Base-by-base conservation (phyloP, 2,888 invertebrate genomes). In the Xiphydria camelus region DNA sequence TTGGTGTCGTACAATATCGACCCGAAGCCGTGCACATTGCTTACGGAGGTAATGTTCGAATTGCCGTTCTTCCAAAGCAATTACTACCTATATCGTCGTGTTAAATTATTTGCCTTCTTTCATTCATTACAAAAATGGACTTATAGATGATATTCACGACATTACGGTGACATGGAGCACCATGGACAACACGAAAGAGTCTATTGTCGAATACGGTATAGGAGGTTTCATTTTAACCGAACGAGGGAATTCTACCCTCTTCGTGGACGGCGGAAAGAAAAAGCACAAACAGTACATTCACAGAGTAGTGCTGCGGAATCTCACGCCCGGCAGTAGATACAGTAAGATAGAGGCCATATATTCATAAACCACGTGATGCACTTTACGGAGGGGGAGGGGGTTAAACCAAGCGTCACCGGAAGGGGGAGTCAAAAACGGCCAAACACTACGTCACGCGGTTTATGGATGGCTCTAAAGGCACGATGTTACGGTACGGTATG, bases 111-210 rank as follows among this genome's bases (percentile, higher is more conserved):
- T n/a, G n/a, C n/a, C n/a, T n/a, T n/a, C n/a, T n/a, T n/a, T n/a
- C n/a, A n/a, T n/a, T n/a, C n/a, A n/a, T n/a, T n/a, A n/a, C n/a
- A n/a, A n/a, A n/a, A 10, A 15, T 19, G 15, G n/a, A 23, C 34
- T 41, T 20, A 12, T 73, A 87, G 85, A 85, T 51, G 81, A 80
- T 64, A 76, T 81, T 37, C 81, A 79, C 53, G 85, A 89, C 62
- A 85, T 91, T 54, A 83, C 87, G 19, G 85, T 91, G 20, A 92
- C 91, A 53, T 93, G 93, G 92, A 86, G 86, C 2, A 93, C 93
- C 6, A 82, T 82, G 66, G 83, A 85, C 66, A 77, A 85, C 57
- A 85, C 89, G 0, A 59, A 77, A 9, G 78, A 81, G 47, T 87
- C 89, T 0, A 62, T 85, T 20, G 91, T 91, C 17, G 85, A 89